Evolutionary conservation across 1,140 invertebrate genomes (phyloP).

Genomic region (Mercenaria mercenaria): DNA sequence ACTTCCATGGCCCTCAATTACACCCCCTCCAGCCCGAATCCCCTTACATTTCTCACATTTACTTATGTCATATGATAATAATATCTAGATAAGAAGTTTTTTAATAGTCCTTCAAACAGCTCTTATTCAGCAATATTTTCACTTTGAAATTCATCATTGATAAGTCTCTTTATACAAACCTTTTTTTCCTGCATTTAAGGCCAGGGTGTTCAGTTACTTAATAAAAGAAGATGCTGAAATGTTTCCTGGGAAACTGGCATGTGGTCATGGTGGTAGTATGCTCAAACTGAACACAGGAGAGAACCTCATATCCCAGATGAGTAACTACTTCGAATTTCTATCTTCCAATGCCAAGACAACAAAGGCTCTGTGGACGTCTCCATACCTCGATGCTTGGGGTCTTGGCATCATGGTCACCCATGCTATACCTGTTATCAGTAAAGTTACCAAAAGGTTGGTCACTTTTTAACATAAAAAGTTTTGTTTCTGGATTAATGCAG

Average conservation of each 20-base stretch:
- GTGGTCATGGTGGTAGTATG: constrained; percentile 84
- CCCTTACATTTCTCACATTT: no score
- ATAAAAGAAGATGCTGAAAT: constrained; percentile 86
- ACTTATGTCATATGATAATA: no score
- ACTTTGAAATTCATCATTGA: no score
- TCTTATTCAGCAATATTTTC: no score
- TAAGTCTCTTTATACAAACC: no score
- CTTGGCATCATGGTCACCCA: constrained; percentile 86
- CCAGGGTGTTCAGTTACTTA: constrained; percentile 86
- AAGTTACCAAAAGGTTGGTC: constrained; percentile 83
- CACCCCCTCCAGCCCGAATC: no score
- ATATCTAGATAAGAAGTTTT: no score
- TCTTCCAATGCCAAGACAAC: constrained; percentile 84
- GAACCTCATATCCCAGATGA: constrained; percentile 86
- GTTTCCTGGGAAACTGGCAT: constrained; percentile 86
- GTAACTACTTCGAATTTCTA: constrained; percentile 86
- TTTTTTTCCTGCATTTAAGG: no score
- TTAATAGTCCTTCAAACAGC: no score
- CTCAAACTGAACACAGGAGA: constrained; percentile 85
- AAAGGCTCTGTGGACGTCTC: constrained; percentile 86
- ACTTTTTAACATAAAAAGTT: no score
- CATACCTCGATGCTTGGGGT: constrained; percentile 86
- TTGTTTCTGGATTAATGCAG: no score
- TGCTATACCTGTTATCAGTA: constrained; percentile 85
- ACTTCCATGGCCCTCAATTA: no score